phyloP scores from a whole-genome alignment of 2,797 vertebrate species.

The Schizothorax lantsangensis region DNA sequence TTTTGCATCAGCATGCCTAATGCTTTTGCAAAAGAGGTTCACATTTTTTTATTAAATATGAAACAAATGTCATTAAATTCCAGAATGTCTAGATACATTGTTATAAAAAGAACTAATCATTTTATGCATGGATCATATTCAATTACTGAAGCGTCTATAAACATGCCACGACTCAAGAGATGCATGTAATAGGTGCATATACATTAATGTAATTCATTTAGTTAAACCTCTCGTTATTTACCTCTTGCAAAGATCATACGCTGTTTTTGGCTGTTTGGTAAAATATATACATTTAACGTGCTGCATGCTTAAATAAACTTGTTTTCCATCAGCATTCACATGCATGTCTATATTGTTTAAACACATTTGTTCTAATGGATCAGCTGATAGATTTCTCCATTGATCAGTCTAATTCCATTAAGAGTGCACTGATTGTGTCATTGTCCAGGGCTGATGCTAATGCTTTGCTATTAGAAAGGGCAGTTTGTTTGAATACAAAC shows the following conservation, averaged over 20 bases:
- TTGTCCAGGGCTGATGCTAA: background rate
- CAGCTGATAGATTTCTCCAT: constrained; percentile 5
- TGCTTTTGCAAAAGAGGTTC: too few relatives aligned
- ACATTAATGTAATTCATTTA: background rate
- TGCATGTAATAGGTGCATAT: background rate
- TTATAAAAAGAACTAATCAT: too few relatives aligned
- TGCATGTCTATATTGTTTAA: background rate
- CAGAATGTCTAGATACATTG: too few relatives aligned
- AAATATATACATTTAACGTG: background rate
- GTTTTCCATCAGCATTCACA: background rate
- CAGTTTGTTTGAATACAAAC: background rate
- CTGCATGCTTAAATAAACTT: background rate
- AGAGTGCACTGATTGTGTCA: background rate
- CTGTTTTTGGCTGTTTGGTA: background rate
- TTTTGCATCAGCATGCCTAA: background rate
- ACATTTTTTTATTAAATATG: too few relatives aligned
- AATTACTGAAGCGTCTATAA: too few relatives aligned
- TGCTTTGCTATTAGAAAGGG: background rate
- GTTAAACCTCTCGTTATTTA: background rate
- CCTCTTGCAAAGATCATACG: background rate
- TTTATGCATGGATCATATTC: too few relatives aligned
- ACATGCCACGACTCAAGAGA: background rate
- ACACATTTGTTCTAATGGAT: constrained; percentile 4
- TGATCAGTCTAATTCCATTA: background rate
- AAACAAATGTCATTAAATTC: too few relatives aligned